Conservation (phyloP, 2,113 vertebrate genomes). For the Stigmatopora argus region DNA sequence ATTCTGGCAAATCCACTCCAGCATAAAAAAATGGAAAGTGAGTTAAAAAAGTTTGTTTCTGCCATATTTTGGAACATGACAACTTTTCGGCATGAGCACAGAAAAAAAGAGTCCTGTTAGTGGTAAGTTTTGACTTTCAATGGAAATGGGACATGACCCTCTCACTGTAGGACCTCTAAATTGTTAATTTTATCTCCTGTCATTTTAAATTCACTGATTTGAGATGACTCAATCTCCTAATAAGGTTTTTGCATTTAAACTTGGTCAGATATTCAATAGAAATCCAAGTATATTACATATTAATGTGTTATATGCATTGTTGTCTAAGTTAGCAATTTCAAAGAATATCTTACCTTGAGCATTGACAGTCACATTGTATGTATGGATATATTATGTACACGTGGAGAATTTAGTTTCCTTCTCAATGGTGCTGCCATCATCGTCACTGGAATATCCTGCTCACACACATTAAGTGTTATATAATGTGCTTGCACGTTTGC, state of each 20-base stretch:
- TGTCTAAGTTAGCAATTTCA: no score
- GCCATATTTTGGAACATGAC: slow-evolving; percentile 27
- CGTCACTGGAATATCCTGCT: no score
- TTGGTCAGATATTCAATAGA: no score
- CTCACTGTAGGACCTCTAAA: neutral
- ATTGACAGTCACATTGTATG: no score
- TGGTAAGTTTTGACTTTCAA: slow-evolving; percentile 25
- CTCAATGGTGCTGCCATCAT: no score
- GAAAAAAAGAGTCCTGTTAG: slow-evolving; percentile 10
- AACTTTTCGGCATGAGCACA: slow-evolving; percentile 23
- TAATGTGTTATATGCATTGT: no score
- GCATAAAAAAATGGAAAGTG: slow-evolving; percentile 32
- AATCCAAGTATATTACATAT: no score
- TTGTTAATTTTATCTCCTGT: neutral
- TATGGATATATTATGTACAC: no score
- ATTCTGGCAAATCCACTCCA: slow-evolving; percentile 17
- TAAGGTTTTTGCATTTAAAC: neutral
- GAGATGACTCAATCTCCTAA: neutral
- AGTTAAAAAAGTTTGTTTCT: slow-evolving; percentile 32
- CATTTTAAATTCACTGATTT: neutral
- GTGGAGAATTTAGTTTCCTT: no score
- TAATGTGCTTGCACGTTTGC: neutral
- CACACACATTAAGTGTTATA: neutral
- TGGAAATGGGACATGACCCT: slow-evolving; percentile 17
- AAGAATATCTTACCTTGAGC: no score